Percentiles rank a stretch among this genome's conserved stretches.
Evolutionary conservation across 2,113 vertebrate species (phyloP).

Genomic region (Gymnorhina tibicen): DNA sequence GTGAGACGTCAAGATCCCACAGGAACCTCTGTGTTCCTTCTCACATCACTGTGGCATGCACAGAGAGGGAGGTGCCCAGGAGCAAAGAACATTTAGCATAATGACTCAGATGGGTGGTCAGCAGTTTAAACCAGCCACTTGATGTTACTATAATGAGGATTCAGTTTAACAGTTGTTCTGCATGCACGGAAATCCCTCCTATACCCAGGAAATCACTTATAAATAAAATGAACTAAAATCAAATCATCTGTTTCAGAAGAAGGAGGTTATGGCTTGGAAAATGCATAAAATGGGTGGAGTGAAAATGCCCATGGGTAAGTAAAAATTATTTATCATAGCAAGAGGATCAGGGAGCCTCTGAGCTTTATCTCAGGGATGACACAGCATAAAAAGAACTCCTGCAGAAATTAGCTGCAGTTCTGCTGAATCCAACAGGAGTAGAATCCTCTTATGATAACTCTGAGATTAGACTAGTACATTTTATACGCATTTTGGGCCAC

Average conservation of each 20-base stretch:
- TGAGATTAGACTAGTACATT: not conserved
- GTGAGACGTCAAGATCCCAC: slow-evolving; percentile 22
- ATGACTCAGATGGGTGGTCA: slow-evolving; percentile 50
- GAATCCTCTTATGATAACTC: not conserved
- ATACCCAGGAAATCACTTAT: slow-evolving; percentile 18
- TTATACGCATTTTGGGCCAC: not conserved
- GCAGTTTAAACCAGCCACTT: slow-evolving; percentile 62
- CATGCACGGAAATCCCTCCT: not conserved
- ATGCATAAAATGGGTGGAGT: not conserved
- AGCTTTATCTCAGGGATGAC: not conserved
- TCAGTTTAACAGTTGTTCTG: slow-evolving; percentile 39
- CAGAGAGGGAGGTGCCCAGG: slow-evolving; percentile 44
- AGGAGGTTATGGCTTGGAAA: slow-evolving; percentile 19
- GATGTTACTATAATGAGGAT: slow-evolving; percentile 49
- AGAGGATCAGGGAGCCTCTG: not conserved
- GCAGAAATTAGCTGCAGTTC: not conserved
- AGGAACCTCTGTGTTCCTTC: not conserved
- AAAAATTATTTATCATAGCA: not conserved
- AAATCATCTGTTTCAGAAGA: slow-evolving; percentile 27
- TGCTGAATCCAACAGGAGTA: not conserved
- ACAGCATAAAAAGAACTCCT: not conserved
- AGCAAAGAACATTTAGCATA: slow-evolving; percentile 57
- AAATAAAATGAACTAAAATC: slow-evolving; percentile 2
- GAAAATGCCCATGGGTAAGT: slow-evolving; percentile 6
- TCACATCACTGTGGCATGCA: slow-evolving; percentile 34